Evolutionary conservation across 2,888 invertebrate species (phyloP).

Genomic region (Tachina lurida): DNA sequence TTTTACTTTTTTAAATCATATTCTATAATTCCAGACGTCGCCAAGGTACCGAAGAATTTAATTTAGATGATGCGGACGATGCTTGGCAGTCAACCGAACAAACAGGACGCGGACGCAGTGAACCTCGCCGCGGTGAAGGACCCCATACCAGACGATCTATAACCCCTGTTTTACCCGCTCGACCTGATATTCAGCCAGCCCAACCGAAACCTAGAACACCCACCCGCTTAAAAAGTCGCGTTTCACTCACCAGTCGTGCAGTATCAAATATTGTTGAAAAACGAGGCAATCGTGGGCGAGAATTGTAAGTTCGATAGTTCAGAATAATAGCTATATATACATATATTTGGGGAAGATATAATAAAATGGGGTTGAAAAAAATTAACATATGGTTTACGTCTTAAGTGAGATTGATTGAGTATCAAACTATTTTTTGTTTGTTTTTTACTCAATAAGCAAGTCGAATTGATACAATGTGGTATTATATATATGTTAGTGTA

Average conservation of each 20-base stretch:
- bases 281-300: constrained; percentile 74
- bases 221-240: constrained; percentile 77
- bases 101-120: constrained; percentile 72
- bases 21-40: constrained; percentile 73
- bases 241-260: constrained; percentile 78
- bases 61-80: constrained; percentile 72
- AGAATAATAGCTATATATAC: neutral
- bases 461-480: too few species aligned
- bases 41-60: constrained; percentile 78
- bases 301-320: constrained; percentile 75
- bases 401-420: too few species aligned
- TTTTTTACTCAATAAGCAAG: too few species aligned
- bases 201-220: constrained; percentile 79
- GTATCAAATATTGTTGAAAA: constrained; percentile 77
- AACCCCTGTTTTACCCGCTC: constrained; percentile 76
- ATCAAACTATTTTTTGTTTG: neutral
- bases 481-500: too few species aligned
- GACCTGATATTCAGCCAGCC: constrained; percentile 78
- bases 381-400: too few species aligned
- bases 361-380: too few species aligned
- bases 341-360: neutral
- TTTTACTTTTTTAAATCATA: neutral
- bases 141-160: constrained; percentile 75
- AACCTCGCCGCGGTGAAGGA: constrained; percentile 44
- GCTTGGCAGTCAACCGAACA: constrained; percentile 59